Percentiles rank a stretch among this genome's conserved stretches.
Conservation (phyloP, 2,113 vertebrate genomes). For the Romanogobio albipinnatus region DNA sequence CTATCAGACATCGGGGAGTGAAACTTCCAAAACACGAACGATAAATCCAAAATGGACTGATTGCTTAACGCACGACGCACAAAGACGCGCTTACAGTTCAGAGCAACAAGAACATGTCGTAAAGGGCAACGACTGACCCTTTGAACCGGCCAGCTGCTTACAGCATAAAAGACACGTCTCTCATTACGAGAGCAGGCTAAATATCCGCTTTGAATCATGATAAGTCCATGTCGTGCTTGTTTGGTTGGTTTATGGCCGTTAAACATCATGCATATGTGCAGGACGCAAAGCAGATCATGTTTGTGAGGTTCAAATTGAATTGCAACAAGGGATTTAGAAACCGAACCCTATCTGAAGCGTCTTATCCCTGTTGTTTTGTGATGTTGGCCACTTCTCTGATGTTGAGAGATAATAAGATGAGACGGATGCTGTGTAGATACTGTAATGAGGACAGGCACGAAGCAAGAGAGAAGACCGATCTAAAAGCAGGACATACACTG, state of each 20-base stretch:
- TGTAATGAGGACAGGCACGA: background rate
- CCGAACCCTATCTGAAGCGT: background rate
- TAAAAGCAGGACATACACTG: background rate
- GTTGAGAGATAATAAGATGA: background rate
- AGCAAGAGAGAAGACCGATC: background rate
- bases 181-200: background rate
- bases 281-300: background rate
- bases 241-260: background rate
- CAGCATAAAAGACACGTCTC: constrained; percentile 6
- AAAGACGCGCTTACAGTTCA: background rate
- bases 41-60: background rate
- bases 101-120: background rate
- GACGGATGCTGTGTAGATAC: background rate
- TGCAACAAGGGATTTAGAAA: background rate
- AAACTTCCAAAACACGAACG: background rate
- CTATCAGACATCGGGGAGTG: background rate
- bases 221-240: background rate
- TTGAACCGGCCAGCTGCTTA: constrained; percentile 2
- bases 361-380: background rate
- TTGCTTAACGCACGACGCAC: background rate
- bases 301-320: constrained; percentile 11
- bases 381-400: constrained; percentile 3
- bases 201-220: background rate
- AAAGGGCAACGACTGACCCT: background rate
- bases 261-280: background rate